Base-by-base conservation (phyloP, 1,140 invertebrate species). In the Sycophaga agraensis region DNA sequence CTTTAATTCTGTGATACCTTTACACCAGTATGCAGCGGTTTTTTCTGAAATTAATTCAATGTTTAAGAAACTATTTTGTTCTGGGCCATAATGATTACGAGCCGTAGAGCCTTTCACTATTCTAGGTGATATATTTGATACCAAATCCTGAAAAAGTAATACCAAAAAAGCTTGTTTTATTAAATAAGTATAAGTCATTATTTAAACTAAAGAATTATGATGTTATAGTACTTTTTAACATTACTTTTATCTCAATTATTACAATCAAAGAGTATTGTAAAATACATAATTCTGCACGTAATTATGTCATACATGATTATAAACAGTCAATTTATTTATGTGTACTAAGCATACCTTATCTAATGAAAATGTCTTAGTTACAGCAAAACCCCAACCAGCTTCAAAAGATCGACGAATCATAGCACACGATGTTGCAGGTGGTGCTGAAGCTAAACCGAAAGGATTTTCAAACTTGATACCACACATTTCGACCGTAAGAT, bases 11-110 rank as follows among this genome's bases (percentile, higher is more conserved):
- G 72, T 84, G 28, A 99, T 89, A 68, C 92, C 93, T 57, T 86
- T 80, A 55, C 92, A 89, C 97, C 97, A 99, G 76, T 98, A 99
- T 1, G 87, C 90, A 40, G 87, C 88, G 9, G 91, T 91, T 80
- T 99, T 99, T 82, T 99, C 97, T 11, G 96, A 98, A 74, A 99
- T 98, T 2, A 99, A 81, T 81, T 99, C 97, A 65, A 99, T 99
- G 74, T 99, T 99, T 0, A 99, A 81, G 78, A 98, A 99, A 5
- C 94, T 89, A 3, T 92, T 89, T 82, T 98, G 96, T 46, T 93
- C 93, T 0, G 97, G 97, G 0, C 97, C 97, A 77, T 88, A 99
- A 68, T 87, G 82, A 65, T 97, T 89, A 16, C 97, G 91, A 3
- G 94, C 94, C 0, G 96, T 98, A 4, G 89, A 91, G 12, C 97